phyloP scores from a whole-genome alignment of 2,797 vertebrate genomes.

The Dicrostonyx torquatus region DNA sequence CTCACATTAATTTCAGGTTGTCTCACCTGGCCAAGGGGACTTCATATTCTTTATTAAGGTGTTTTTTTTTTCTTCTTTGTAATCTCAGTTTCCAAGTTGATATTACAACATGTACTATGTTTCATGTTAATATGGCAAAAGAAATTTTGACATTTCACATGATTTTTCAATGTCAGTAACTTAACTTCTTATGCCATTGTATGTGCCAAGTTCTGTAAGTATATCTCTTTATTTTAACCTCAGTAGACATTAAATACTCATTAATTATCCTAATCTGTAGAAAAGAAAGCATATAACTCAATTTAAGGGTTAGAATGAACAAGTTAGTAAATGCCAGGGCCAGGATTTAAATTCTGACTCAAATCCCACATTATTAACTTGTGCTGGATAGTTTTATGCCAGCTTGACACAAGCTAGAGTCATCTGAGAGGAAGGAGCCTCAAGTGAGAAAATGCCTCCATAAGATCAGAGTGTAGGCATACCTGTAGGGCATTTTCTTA shows the following conservation, averaged over 20 bases:
- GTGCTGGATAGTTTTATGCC: not conserved
- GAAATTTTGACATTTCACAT: not conserved
- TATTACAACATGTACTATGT: not conserved
- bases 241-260: not conserved
- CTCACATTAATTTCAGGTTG: not conserved
- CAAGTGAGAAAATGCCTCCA: not conserved
- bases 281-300: not conserved
- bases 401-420: not conserved
- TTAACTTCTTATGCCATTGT: conserved; percentile 1
- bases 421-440: not conserved
- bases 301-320: not conserved
- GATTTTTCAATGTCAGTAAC: not conserved
- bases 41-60: not conserved
- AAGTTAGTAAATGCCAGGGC: not conserved
- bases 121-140: not conserved
- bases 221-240: conserved; percentile 9
- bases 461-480: not conserved
- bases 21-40: not conserved
- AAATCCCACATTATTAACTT: not conserved
- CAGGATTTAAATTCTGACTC: not conserved
- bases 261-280: conserved; percentile 10
- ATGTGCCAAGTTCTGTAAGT: not conserved
- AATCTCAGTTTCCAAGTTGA: not conserved
- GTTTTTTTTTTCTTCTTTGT: not conserved
- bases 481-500: not conserved